Percentiles rank a stretch among this genome's conserved stretches.
phyloP scores from a whole-genome alignment of 2,113 vertebrate genomes.

The Phodopus roborovskii region DNA sequence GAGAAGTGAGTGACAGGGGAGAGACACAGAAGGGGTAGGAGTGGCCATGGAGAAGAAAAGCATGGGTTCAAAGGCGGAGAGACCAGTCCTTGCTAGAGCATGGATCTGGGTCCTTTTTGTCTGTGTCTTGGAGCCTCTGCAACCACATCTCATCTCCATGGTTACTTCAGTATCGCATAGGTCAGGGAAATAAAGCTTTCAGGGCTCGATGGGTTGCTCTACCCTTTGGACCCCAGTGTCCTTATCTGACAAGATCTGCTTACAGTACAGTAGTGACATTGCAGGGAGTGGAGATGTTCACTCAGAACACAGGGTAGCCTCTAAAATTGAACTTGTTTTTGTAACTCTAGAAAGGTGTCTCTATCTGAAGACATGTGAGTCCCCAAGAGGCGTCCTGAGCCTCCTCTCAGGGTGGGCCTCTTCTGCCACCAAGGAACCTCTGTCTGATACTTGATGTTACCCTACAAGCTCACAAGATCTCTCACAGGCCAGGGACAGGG shows the following conservation, averaged over 20 bases:
- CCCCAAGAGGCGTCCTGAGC: fast-evolving
- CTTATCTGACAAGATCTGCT: neutral
- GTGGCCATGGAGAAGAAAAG: too few species aligned
- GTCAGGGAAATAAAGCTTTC: neutral
- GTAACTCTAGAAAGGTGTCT: neutral
- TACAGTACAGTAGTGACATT: neutral
- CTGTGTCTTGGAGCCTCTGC: neutral
- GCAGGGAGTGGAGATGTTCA: neutral
- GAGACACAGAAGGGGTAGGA: neutral
- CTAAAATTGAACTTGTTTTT: neutral
- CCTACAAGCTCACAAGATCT: neutral
- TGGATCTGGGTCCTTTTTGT: neutral
- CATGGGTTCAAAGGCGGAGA: neutral
- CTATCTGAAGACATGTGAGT: neutral
- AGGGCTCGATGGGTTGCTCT: too few species aligned
- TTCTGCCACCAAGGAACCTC: neutral
- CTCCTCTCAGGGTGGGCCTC: neutral
- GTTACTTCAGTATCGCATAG: neutral
- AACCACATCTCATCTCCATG: neutral
- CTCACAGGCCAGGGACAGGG: neutral
- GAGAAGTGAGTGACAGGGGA: neutral
- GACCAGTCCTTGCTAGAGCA: fast-evolving
- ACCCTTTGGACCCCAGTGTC: neutral
- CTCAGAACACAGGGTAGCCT: neutral
- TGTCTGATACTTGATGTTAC: too few species aligned